A percentile compares a stretch with the other conserved stretches of the same genome.
phyloP scores from a whole-genome alignment of 2,113 vertebrate species.

The Pangasianodon hypophthalmus region DNA sequence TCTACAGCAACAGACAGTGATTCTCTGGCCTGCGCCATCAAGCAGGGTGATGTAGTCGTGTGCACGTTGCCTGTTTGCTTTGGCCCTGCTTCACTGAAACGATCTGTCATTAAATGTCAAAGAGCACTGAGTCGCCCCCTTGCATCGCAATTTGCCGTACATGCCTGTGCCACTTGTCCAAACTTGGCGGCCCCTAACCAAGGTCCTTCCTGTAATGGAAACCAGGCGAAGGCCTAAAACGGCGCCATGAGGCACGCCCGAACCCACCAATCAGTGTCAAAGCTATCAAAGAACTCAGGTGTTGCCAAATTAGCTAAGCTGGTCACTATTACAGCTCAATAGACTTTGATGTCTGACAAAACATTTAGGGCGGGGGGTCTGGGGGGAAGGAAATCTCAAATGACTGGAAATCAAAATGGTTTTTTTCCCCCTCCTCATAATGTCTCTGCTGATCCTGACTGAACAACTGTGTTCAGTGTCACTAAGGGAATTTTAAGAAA shows the following conservation, averaged over 20 bases:
- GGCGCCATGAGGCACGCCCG: conserved; percentile 44
- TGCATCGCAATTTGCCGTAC: conserved; percentile 63
- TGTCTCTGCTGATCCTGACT: conserved; percentile 54
- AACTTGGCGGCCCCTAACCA: conserved; percentile 65
- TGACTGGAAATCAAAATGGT: conserved; percentile 66
- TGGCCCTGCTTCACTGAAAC: conserved; percentile 68
- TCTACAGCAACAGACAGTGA: conserved; percentile 23
- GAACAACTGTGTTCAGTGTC: conserved; percentile 66
- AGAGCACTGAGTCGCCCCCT: conserved; percentile 59
- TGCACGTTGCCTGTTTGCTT: conserved; percentile 69
- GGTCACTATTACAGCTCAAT: conserved; percentile 68
- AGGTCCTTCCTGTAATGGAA: conserved; percentile 70
- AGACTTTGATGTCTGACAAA: conserved; percentile 72
- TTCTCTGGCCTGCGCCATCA: conserved; percentile 47
- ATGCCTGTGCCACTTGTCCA: conserved; percentile 68
- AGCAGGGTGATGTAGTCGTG: conserved; percentile 52
- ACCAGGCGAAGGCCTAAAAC: conserved; percentile 58
- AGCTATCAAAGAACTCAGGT: conserved; percentile 66
- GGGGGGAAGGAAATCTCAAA: conserved; percentile 66
- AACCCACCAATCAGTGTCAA: conserved; percentile 60
- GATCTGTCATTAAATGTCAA: conserved; percentile 74
- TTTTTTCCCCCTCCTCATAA: conserved; percentile 55
- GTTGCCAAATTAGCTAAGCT: conserved; percentile 72
- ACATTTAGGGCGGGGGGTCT: conserved; percentile 50
- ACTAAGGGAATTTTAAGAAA: conserved; percentile 59